Evolutionary conservation across 2,113 vertebrate species (phyloP), one percentile per base, ranked within the genome.

Genomic region (Probosciger aterrimus): DNA sequence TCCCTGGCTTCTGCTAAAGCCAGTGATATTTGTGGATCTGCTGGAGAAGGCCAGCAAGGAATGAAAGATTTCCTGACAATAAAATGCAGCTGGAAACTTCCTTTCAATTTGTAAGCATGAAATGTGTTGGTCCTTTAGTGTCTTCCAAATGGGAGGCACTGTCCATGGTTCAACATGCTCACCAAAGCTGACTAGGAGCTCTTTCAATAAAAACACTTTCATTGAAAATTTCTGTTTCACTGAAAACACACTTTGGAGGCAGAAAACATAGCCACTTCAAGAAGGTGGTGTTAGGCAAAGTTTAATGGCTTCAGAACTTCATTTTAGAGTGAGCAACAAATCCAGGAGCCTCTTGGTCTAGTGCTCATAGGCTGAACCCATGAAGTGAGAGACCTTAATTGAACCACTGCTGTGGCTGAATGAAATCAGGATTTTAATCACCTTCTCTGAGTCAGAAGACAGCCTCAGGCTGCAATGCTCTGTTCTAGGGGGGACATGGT

Each of bases 1-100:
- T 73, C 74, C 24, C 27, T 63, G 50, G 46, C 63, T 90, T 93
- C 64, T 93, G 25, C 20, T 92, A 64, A 63, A 92, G 64, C 20
- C 44, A 68, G 9, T 71, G 57, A 59, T 78, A 84, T 74, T 30
- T 3, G 18, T 71, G 25, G 35, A 90, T 78, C 73, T 71, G n/a
- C 23, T 71, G 33, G 23, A 78, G 64, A 57, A 93, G 60, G 39
- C 43, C 68, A 84, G 18, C 37, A 68, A 78, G 24, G 33, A 90
- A 71, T 31, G 23, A 78, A 82, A 41, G 16, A 76, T 27, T 47
- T 92, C 47, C 60, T 52, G 20, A 81, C 46, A 67, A 8, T 49
- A 57, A 94, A 68, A 86, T 41, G 28, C 23, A 17, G 2, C 39
- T 91, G 43, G 53, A 86, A 86, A 50, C 14, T 31, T 70, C 33